phyloP scores from a whole-genome alignment of 2,113 vertebrate genomes.

The rat (Rattus norvegicus) region GRCr8 NC_086024.1:101138001-101138500 shows the following conservation, averaged over 20 bases:
- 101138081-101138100: not conserved
- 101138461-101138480: not conserved
- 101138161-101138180: not conserved
- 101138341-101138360: not conserved
- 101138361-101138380: not conserved
- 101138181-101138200: not conserved
- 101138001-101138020: not conserved
- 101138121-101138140: fast-evolving
- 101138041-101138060: not conserved
- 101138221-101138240: not conserved
- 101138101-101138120: not conserved
- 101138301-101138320: not conserved
- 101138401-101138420: not conserved
- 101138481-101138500: not conserved
- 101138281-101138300: not conserved
- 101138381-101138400: not conserved
- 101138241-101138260: not conserved
- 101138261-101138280: not conserved
- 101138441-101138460: not conserved
- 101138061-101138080: not conserved
- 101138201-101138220: not conserved
- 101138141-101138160: not conserved
- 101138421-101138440: not conserved
- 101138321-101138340: not conserved
- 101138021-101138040: not conserved